Base-by-base conservation (phyloP, 2,797 vertebrate species). In the Hydrophis major region DNA sequence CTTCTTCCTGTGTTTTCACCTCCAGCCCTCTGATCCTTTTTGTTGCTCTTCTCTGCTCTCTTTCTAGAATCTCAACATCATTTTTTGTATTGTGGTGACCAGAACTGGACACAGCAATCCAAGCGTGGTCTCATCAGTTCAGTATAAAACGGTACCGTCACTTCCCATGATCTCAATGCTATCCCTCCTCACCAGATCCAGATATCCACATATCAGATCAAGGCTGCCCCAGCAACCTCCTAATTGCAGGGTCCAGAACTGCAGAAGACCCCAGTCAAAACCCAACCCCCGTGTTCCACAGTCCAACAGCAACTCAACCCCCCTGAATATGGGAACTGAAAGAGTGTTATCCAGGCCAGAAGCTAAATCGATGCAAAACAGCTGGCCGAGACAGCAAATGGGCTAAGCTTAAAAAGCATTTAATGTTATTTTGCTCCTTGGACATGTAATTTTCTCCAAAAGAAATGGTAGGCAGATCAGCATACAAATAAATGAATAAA, bases 391-490 rank as follows among this genome's bases (percentile, higher is more conserved):
- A 56, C 42, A 94, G 66, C 88, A 55, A 12, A 37, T 55, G 1
- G 94, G 92, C 78, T 37, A 1, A 0, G 16, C 90, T 89, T 93
- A 50, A 96, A 91, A 0, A 94, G 94, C 86, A 83, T 86, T 78
- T 22, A 4, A 10, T 83, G 93, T 92, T 93, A 93, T 89, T 94
- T 91, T 63, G 87, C 93, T 91, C 92, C 69, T 94, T 93, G 89
- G 55, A 89, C 93, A 18, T 94, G 91, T 91, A 93, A 94, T 94
- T 95, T 50, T 37, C 20, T 1, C 94, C 69, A 94, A 86, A 91
- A 91, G 92, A 83, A 91, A 93, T 95, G 96, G 96, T 95, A 94
- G 95, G 96, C 96, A 94, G 94, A 96, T 96, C 94, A 93, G 94
- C 89, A 95, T 90, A 94, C 86, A 87, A 78, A 92, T 83, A 66